Percentiles rank a stretch among this genome's conserved stretches.
Evolutionary conservation across 2,113 vertebrate species (phyloP).

Genomic region (Lamprotornis superbus): DNA sequence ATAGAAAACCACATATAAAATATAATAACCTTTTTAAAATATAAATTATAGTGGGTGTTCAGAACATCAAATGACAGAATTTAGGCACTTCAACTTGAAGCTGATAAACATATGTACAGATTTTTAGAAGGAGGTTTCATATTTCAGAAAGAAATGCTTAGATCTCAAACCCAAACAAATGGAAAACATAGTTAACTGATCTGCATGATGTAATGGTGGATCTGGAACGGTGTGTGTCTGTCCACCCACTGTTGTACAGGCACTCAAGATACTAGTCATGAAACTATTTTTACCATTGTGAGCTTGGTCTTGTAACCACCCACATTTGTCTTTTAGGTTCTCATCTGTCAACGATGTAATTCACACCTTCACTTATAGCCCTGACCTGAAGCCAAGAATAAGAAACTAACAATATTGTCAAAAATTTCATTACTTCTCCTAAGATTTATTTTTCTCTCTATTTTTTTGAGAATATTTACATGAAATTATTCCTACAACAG

Average conservation of each 20-base stretch:
- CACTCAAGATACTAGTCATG: conserved; percentile 34
- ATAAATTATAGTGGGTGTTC: background rate
- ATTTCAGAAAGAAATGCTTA: background rate
- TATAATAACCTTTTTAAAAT: background rate
- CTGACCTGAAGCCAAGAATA: conserved; percentile 41
- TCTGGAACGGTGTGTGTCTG: conserved; percentile 20
- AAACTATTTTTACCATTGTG: conserved; percentile 35
- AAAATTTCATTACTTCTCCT: background rate
- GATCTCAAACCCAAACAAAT: conserved; percentile 45
- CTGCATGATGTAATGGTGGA: background rate
- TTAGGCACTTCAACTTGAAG: background rate
- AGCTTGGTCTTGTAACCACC: conserved; percentile 45
- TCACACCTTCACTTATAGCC: conserved; percentile 37
- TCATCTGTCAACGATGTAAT: conserved; percentile 46
- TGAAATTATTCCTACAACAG: background rate
- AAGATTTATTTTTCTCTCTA: background rate
- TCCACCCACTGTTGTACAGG: conserved; percentile 51
- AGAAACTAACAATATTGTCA: background rate
- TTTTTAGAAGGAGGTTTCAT: conserved; percentile 24
- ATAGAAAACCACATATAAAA: background rate
- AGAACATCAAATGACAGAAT: conserved; percentile 14
- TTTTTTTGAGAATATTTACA: background rate
- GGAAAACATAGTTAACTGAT: background rate
- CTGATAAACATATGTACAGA: conserved; percentile 13
- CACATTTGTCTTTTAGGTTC: conserved; percentile 49